Evolutionary conservation across 1,140 invertebrate species (phyloP).

Genomic region (Drosophila mauritiana): DNA sequence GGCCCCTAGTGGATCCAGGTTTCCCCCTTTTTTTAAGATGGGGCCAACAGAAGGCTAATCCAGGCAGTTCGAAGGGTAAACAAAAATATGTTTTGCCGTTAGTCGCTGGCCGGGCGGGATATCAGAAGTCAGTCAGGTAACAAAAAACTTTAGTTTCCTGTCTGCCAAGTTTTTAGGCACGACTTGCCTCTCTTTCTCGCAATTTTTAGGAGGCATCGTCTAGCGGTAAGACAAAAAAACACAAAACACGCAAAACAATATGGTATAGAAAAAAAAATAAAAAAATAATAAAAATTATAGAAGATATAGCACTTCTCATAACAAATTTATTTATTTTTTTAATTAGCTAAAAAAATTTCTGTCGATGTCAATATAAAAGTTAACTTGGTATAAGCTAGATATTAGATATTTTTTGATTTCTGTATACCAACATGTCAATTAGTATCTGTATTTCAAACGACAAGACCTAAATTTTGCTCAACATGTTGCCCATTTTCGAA

Average conservation of each 20-base stretch:
- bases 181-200: constrained; percentile 25
- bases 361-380: too few species aligned
- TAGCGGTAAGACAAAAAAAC: constrained; percentile 45
- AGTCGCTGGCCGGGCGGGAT: constrained; percentile 37
- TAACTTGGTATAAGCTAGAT: too few species aligned
- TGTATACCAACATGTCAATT: too few species aligned
- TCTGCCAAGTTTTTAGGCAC: constrained; percentile 72
- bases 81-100: constrained; percentile 79
- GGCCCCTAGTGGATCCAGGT: constrained; percentile 18
- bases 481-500: neutral
- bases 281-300: neutral
- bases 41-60: constrained; percentile 52
- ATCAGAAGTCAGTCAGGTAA: constrained; percentile 72
- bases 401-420: neutral
- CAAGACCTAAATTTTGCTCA: neutral
- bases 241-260: neutral
- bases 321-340: too few species aligned
- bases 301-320: too few species aligned
- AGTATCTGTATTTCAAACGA: neutral
- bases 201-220: constrained; percentile 42
- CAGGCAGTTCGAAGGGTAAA: constrained; percentile 75
- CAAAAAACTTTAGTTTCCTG: constrained; percentile 81
- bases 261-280: neutral
- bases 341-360: too few species aligned
- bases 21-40: neutral